A percentile compares a stretch with the other conserved stretches of the same genome.
These are phyloP conservation scores for Prosopocoilus inquinatus DNA, from an alignment of 2,888 invertebrate genomes.

Conservation along the genomic window DNA sequence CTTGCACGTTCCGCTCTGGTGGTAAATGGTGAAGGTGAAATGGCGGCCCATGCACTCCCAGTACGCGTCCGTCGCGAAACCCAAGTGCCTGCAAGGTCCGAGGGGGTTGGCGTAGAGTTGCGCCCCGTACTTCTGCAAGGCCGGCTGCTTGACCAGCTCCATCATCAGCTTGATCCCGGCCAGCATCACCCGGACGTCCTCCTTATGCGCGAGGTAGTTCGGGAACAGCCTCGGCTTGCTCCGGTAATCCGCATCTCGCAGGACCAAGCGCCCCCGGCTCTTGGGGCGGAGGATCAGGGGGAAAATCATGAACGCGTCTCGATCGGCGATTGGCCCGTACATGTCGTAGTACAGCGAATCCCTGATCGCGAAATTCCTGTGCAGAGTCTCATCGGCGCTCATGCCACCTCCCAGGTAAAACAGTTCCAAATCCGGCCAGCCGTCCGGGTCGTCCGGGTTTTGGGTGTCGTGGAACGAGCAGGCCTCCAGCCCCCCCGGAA, in stretches of 20 bases:
- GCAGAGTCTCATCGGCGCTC: slow-evolving; percentile 53
- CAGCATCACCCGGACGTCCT: slow-evolving; percentile 64
- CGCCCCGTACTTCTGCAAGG: slow-evolving; percentile 60
- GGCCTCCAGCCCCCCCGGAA: slow-evolving; percentile 66
- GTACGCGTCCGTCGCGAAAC: slow-evolving; percentile 65
- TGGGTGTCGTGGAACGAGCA: slow-evolving; percentile 64
- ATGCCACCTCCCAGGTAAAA: slow-evolving; percentile 64
- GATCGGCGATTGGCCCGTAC: slow-evolving; percentile 43
- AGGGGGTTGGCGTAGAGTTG: slow-evolving; percentile 61
- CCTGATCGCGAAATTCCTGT: slow-evolving; percentile 51
- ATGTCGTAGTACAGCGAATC: slow-evolving; percentile 42
- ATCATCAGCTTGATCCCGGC: slow-evolving; percentile 62
- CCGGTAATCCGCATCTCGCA: slow-evolving; percentile 56
- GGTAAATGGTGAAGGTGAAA: slow-evolving; percentile 69
- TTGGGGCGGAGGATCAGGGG: slow-evolving; percentile 60
- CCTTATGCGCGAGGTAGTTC: slow-evolving; percentile 58
- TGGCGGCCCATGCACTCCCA: slow-evolving; percentile 67
- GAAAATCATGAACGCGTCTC: slow-evolving; percentile 52
- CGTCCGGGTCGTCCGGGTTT: slow-evolving; percentile 56
- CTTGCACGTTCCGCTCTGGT: slow-evolving; percentile 66
- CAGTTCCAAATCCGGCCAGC: slow-evolving; percentile 66
- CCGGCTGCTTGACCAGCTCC: slow-evolving; percentile 57
- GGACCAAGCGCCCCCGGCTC: slow-evolving; percentile 55
- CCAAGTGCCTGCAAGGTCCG: slow-evolving; percentile 58
- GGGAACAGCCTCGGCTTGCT: slow-evolving; percentile 61